Evolutionary conservation across 2,888 invertebrate species (phyloP).

Genomic region (Caradrina clavipalpis): DNA sequence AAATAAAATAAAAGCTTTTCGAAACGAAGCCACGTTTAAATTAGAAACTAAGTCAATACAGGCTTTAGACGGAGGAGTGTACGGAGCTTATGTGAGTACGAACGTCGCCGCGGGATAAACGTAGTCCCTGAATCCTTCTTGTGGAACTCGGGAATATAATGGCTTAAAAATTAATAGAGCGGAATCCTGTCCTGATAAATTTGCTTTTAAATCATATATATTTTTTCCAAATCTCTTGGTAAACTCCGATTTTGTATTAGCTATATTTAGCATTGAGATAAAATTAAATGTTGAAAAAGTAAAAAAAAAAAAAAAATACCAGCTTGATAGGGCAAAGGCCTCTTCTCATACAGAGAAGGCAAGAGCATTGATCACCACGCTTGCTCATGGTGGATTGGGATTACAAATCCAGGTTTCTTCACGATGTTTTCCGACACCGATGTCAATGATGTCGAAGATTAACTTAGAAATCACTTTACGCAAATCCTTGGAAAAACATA

Average conservation of each 20-base stretch:
- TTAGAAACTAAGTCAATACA: constrained; percentile 54
- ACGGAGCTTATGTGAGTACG: constrained; percentile 33
- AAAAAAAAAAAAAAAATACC: too few relatives aligned
- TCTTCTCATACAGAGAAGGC: too few relatives aligned
- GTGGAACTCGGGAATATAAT: constrained; percentile 13
- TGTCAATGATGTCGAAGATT: too few relatives aligned
- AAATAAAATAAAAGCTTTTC: constrained; percentile 18
- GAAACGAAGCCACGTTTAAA: constrained; percentile 24
- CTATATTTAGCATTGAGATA: background rate
- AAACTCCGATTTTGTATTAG: background rate
- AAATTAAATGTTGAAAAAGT: background rate
- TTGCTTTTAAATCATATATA: constrained; percentile 23
- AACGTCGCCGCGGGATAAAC: constrained; percentile 23
- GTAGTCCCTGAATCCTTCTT: constrained; percentile 19
- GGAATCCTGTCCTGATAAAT: constrained; percentile 12
- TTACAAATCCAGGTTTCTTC: too few relatives aligned
- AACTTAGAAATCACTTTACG: too few relatives aligned
- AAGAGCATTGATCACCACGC: too few relatives aligned
- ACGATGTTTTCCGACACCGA: too few relatives aligned
- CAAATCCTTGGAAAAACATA: background rate
- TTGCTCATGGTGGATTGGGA: too few relatives aligned
- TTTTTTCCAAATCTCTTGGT: background rate
- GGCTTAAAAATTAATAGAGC: constrained; percentile 43
- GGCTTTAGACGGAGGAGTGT: constrained; percentile 43
- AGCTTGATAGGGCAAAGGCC: too few relatives aligned